Evolutionary conservation across 1,140 invertebrate species (phyloP).

Genomic region (Formica selysi): DNA sequence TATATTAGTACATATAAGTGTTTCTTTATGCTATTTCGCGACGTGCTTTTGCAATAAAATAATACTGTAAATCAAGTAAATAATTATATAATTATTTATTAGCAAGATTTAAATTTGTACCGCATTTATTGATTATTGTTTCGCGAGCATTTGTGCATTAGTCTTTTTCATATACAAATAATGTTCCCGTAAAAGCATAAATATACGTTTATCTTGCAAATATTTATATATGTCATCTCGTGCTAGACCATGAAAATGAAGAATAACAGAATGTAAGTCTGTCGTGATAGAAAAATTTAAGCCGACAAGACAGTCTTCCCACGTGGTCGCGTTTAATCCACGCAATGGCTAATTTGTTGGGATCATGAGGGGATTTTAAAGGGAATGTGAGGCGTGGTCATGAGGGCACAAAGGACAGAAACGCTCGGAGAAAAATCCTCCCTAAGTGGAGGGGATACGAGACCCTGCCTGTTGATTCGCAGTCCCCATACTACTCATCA

Average conservation of each 20-base stretch:
- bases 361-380: conserved; percentile 23
- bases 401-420: conserved; percentile 33
- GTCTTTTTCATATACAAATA: neutral
- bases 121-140: neutral
- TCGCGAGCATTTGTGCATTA: neutral
- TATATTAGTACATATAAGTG: too few species aligned
- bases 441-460: conserved; percentile 65
- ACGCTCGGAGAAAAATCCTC: conserved; percentile 54
- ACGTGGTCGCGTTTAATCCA: conserved; percentile 17
- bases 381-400: conserved; percentile 21
- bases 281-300: neutral
- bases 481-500: conserved; percentile 47
- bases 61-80: neutral
- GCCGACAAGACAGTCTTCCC: conserved; percentile 34
- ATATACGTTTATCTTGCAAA: neutral
- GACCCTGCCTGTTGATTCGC: conserved; percentile 73
- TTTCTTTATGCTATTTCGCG: neutral
- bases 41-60: neutral
- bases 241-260: neutral
- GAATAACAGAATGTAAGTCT: neutral
- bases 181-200: neutral
- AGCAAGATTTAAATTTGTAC: neutral
- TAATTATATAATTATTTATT: conserved; percentile 7
- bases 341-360: neutral
- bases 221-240: neutral